phyloP scores from a whole-genome alignment of 2,888 invertebrate species.

The Meteorus cinctellus region DNA sequence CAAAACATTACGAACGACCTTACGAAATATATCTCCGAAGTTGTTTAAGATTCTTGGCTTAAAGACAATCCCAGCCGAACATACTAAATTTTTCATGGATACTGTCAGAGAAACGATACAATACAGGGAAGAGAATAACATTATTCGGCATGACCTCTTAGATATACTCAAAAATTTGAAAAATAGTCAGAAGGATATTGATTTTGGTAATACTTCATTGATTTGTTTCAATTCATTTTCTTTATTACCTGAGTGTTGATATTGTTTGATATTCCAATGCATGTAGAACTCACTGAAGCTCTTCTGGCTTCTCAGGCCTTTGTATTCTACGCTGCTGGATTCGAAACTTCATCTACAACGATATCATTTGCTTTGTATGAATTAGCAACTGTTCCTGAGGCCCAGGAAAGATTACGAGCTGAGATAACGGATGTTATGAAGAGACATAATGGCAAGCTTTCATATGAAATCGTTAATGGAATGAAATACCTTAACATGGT shows the following conservation, averaged over 20 bases:
- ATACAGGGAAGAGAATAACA: constrained; percentile 67
- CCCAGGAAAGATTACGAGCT: constrained; percentile 68
- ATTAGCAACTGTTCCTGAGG: constrained; percentile 68
- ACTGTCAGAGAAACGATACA: constrained; percentile 65
- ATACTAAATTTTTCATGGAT: constrained; percentile 61
- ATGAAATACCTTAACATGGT: constrained; percentile 71
- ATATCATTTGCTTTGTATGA: constrained; percentile 71
- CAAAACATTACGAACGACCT: neutral
- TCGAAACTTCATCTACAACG: constrained; percentile 73
- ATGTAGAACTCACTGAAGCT: constrained; percentile 63
- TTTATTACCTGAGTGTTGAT: neutral
- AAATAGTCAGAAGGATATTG: constrained; percentile 52
- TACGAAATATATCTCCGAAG: constrained; percentile 46
- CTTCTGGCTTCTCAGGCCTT: constrained; percentile 70
- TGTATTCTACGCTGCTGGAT: constrained; percentile 73
- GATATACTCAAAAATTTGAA: constrained; percentile 69
- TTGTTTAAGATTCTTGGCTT: constrained; percentile 52
- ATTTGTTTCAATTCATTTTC: neutral
- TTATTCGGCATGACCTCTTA: constrained; percentile 72
- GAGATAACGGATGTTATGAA: constrained; percentile 64
- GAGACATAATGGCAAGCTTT: constrained; percentile 61
- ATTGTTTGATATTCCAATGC: no score
- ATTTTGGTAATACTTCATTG: constrained; percentile 22
- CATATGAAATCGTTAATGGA: constrained; percentile 66
- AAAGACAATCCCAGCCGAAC: constrained; percentile 49